Evolutionary conservation across 1,140 invertebrate species (phyloP), one percentile per base, ranked within the genome.

Genomic region (Heliconius eleuchia): DNA sequence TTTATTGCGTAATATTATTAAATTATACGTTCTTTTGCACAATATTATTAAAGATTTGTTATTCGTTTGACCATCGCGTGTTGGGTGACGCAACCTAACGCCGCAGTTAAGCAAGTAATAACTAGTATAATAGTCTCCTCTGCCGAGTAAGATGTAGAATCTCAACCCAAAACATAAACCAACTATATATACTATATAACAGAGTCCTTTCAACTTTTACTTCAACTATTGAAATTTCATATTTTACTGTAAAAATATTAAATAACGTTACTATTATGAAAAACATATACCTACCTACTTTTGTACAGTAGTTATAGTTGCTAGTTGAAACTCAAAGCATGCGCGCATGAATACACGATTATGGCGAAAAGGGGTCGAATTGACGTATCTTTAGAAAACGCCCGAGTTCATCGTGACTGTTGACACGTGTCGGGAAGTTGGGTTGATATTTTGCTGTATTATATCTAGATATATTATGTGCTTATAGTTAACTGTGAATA

Each of bases 321-420:
- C 79, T 87, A 83, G 83, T 90, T 88, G 84, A 85, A 82, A 90
- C 88, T 90, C 89, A 87, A 82, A 73, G 80, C 85, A 82, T 84
- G 86, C 85, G 80, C 81, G 81, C 84, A 88, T 88, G 88, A 89
- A 89, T 90, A 88, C 87, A 88, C 86, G 85, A 90, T 89, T 89
- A 89, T 86, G 82, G 84, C 81, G 82, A 84, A 87, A 89, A 87
- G 88, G 83, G 89, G 89, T 90, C 88, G 87, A 86, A 89, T 86
- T 85, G 86, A 84, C 82, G 84, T 83, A 86, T 85, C 83, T 88
- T 83, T 84, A 82, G 83, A 82, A 83, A 86, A 86, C 76, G 85
- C 77, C 82, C 74, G 81, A 80, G 82, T 80, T 82, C 70, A 80
- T 84, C 85, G 83, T 84, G 81, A 84, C 85, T 82, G 78, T 78